Base-by-base conservation (phyloP, 2,888 invertebrate species). In the Megamerina dolium region DNA sequence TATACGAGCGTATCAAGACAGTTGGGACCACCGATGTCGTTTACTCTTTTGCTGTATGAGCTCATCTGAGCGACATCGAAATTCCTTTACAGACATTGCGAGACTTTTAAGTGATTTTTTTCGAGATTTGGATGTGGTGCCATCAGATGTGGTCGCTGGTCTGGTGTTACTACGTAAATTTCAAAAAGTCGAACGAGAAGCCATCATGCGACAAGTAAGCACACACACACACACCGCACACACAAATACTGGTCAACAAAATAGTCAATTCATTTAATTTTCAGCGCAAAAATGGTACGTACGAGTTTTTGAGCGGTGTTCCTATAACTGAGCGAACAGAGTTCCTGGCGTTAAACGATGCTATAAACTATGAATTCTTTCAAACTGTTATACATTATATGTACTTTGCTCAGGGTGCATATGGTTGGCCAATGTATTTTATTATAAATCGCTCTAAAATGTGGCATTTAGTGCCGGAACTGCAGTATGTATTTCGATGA, bases 401-500 rank as follows among this genome's bases (percentile, higher is more conserved):
- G 80, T 81, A 85, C 61, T 89, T 82, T 66, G 89, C 89, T 30
- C 77, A 88, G 45, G 84, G 86, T 27, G 88, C 88, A 39, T 90
- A 90, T 67, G 90, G 90, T 37, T 91, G 90, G 89, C 89, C 89
- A 35, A 81, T 89, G 74, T 88, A 83, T 64, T 77, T 89, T 56
- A 79, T 87, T 71, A 82, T 82, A 49, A 78, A 83, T 62, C 75
- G 77, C 37, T 77, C 80, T 36, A 85, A 83, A 46, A 71, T 85
- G 49, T 87, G 87, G 68, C 79, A 81, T 59, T 73, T 89, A 36
- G 79, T 85, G 64, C 78, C 85, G 23, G 78, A 82, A 59, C 68
- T 82, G 41, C 76, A 76, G 81, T 81, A 66, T 68, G 63, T 55
- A 8, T 16, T 1, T 20, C 14, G 1, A 8, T 9, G 13, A 18